These are phyloP conservation scores for Rhopalosiphum nymphaeae DNA, from an alignment of 2,888 invertebrate genomes.

Conservation along the genomic window DNA sequence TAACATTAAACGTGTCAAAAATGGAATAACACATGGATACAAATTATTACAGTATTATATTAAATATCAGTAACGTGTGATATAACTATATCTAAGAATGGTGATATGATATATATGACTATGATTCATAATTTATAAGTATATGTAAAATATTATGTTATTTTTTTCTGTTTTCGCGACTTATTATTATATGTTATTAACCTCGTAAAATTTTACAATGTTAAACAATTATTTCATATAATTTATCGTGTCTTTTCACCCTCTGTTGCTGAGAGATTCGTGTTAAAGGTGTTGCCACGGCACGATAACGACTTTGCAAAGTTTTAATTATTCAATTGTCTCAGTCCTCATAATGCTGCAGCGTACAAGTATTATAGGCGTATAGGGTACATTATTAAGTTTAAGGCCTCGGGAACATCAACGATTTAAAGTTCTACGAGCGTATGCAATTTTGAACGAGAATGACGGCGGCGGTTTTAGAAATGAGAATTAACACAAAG, in stretches of 20 bases:
- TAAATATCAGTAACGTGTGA: not conserved
- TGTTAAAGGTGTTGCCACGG: not conserved
- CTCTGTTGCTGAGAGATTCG: not conserved
- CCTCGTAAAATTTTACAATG: not conserved
- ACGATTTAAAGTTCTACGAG: not conserved
- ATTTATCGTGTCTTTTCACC: not conserved
- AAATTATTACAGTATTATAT: not conserved
- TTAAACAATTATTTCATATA: not conserved
- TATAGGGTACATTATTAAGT: slow-evolving; percentile 12
- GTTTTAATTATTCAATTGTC: slow-evolving; percentile 46
- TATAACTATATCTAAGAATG: not conserved
- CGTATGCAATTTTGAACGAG: not conserved
- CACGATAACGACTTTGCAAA: slow-evolving; percentile 3
- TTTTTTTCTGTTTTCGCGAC: not conserved
- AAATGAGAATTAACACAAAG: not conserved
- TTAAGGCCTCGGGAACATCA: not conserved
- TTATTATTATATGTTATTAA: not conserved
- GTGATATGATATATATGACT: not conserved
- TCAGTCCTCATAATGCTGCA: not conserved
- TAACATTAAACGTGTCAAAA: not conserved
- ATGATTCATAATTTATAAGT: not conserved
- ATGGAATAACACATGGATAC: not conserved
- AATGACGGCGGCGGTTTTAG: not conserved
- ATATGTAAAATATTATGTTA: not conserved
- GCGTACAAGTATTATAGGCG: not conserved